phyloP scores from a whole-genome alignment of 2,888 invertebrate species.

The Ectropis crepuscularia region DNA sequence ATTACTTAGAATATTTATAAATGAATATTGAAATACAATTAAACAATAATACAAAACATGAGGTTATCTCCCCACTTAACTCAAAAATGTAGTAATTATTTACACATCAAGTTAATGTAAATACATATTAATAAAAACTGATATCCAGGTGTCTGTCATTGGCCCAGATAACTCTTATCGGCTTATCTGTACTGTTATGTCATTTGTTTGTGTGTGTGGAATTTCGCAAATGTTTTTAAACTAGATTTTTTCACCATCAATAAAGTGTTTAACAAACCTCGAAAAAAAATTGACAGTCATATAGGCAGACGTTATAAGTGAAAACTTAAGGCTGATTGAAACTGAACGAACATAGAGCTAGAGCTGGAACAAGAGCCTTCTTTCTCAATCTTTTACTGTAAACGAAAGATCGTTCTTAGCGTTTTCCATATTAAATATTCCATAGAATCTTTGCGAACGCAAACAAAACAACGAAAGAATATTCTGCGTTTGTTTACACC shows the following conservation, averaged over 20 bases:
- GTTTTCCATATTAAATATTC: too few species aligned
- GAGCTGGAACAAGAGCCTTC: too few species aligned
- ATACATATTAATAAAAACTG: background rate
- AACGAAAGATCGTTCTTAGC: too few species aligned
- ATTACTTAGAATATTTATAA: background rate
- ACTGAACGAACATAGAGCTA: too few species aligned
- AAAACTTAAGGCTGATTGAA: too few species aligned
- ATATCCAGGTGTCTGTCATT: conserved; percentile 13
- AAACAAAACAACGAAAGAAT: too few species aligned
- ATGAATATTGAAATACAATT: background rate
- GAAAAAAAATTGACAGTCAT: too few species aligned
- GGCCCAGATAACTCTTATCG: conserved; percentile 15
- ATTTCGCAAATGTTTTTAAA: background rate
- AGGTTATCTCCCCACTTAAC: background rate
- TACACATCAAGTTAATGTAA: background rate
- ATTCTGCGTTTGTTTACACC: too few species aligned
- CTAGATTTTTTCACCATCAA: background rate
- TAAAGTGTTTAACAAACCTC: too few species aligned
- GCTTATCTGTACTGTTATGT: conserved; percentile 18
- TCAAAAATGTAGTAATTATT: conserved; percentile 2
- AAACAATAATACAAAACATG: background rate
- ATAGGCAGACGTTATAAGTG: too few species aligned
- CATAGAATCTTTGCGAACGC: too few species aligned
- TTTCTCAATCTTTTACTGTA: too few species aligned
- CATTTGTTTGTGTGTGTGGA: conserved; percentile 2